phyloP scores from a whole-genome alignment of 2,888 invertebrate species.

The Perizoma affinitatum region DNA sequence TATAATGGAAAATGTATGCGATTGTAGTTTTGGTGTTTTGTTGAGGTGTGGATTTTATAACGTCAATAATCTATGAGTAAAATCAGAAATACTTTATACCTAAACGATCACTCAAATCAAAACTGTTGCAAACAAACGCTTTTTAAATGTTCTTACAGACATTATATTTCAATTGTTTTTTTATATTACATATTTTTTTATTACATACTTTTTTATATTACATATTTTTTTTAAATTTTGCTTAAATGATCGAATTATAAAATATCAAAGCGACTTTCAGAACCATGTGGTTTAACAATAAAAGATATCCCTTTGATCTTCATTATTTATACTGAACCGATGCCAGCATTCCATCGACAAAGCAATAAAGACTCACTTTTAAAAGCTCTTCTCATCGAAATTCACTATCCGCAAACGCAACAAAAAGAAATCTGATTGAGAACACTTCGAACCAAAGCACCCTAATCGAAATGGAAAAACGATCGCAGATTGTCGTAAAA shows the following conservation, averaged over 20 bases:
- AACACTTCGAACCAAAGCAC: slow-evolving; percentile 56
- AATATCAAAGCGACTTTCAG: background rate
- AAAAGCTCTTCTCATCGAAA: slow-evolving; percentile 46
- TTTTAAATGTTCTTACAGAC: no score
- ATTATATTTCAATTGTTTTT: no score
- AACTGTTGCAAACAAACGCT: no score
- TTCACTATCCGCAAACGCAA: slow-evolving; percentile 48
- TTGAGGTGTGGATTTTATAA: background rate
- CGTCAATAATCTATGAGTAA: background rate
- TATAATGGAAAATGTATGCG: slow-evolving; percentile 24
- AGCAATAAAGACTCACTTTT: slow-evolving; percentile 24
- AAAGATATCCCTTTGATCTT: background rate
- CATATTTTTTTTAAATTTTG: no score
- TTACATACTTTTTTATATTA: no score
- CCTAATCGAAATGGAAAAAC: slow-evolving; percentile 76
- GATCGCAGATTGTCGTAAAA: slow-evolving; percentile 79
- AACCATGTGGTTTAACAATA: background rate
- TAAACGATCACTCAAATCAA: no score
- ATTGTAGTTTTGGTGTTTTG: slow-evolving; percentile 20
- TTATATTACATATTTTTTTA: no score
- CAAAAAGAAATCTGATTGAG: slow-evolving; percentile 51
- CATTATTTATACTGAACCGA: slow-evolving; percentile 3
- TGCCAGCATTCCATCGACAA: slow-evolving; percentile 18
- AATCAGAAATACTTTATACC: no score
- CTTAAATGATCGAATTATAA: no score